Base-by-base conservation (phyloP, 1,140 invertebrate species). In the Goniozus legneri region DNA sequence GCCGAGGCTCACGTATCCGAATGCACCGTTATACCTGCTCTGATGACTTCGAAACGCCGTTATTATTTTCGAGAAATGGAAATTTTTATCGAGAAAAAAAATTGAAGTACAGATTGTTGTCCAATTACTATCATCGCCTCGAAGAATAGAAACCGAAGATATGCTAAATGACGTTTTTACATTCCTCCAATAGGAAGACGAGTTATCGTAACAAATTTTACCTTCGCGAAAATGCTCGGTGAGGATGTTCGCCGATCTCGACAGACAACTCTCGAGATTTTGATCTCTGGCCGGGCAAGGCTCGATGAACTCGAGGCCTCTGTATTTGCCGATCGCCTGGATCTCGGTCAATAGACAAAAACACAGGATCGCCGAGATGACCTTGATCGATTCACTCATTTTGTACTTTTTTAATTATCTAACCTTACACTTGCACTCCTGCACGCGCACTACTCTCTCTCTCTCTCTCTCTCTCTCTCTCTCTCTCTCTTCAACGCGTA, bases 241-340 rank as follows among this genome's bases (percentile, higher is more conserved):
- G 18, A 91, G 76, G 42, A 78, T 76, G 64, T 90, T 90, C 45
- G 86, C 85, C 14, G 85, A 84, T 47, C 81, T 80, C 12, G 81
- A 77, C 3, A 91, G 70, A 57, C 88, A 91, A 8, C 78, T 75
- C 54, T 91, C 87, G 1, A 90, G 70, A n/a, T 83, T 74, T 1
- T 82, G 81, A 61, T 88, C 85, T 35, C 73, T 70, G 56, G 75
- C 80, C 1, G 82, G 81, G 59, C 88, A 91, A 43, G 84, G 77
- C 44, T 83, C 79, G n/a, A 87, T 54, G 57, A 82, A 87, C 44
- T 76, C 73, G 0, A 75, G 43, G 33, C 70, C 70, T 24, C 50
- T 60, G 47, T 75, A 76, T 40, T 58, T 68, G 27, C 72, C 72
- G 3, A 47, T 37, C 0, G 60, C 61, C n/a, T 64, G 48, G 7